These are phyloP conservation scores for Peromyscus polionotus DNA, from an alignment of 2,113 vertebrate genomes.

Conservation along the genomic window DNA sequence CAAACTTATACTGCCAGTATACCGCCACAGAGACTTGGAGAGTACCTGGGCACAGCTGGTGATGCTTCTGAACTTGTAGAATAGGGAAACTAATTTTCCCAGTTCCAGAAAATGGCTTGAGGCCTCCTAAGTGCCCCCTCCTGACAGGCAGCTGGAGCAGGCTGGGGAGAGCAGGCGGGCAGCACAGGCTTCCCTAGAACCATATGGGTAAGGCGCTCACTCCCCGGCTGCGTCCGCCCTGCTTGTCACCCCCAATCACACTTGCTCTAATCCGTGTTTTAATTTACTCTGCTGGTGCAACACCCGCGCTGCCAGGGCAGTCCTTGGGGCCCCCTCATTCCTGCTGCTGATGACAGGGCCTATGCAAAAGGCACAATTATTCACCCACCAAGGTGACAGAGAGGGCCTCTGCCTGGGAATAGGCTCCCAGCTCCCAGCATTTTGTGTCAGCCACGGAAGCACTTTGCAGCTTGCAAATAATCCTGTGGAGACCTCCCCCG, in stretches of 20 bases:
- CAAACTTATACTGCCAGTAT: not conserved
- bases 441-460: constrained; percentile 92
- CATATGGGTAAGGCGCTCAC: constrained; percentile 93
- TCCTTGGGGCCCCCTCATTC: constrained; percentile 97
- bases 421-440: constrained; percentile 89
- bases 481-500: constrained; percentile 90
- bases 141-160: constrained; percentile 87
- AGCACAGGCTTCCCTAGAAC: constrained; percentile 89
- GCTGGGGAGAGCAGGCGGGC: constrained; percentile 81
- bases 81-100: constrained; percentile 78
- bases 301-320: constrained; percentile 91
- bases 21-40: constrained; percentile 5
- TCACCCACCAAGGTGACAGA: constrained; percentile 96
- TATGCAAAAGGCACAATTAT: constrained; percentile 97
- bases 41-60: constrained; percentile 77
- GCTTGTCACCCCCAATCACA: constrained; percentile 96
- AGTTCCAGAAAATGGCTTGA: constrained; percentile 79
- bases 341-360: constrained; percentile 95
- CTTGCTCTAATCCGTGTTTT: constrained; percentile 96
- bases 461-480: constrained; percentile 92
- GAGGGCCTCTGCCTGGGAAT: constrained; percentile 92
- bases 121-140: constrained; percentile 83
- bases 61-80: constrained; percentile 63
- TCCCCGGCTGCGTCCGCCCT: constrained; percentile 90
- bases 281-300: constrained; percentile 96